These are phyloP conservation scores for Porites rus DNA, from an alignment of 92 coral and sea anemone species.

Conservation along the genomic window DNA sequence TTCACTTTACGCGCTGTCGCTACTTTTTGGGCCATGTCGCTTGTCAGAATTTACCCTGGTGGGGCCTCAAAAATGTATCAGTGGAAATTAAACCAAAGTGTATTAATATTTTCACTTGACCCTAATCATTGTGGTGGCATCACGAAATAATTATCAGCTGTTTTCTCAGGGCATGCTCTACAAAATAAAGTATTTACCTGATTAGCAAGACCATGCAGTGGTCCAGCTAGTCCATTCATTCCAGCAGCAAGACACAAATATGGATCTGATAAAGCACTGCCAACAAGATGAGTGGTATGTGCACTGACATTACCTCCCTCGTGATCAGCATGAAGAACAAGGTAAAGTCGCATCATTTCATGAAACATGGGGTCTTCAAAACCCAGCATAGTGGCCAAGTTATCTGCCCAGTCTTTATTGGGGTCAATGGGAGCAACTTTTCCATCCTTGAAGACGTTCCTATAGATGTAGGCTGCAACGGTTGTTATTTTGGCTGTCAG, in stretches of 20 bases:
- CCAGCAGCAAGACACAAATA: conserved; percentile 99
- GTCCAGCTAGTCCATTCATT: conserved; percentile 99
- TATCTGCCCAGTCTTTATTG: conserved; percentile 92
- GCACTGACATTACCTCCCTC: conserved; percentile 99
- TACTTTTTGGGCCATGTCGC: too few species aligned
- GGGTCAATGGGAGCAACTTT: conserved; percentile 98
- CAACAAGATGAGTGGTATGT: conserved; percentile 91
- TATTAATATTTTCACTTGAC: too few species aligned
- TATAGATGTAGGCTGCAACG: conserved; percentile 95
- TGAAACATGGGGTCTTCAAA: conserved; percentile 91
- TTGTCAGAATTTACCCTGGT: too few species aligned
- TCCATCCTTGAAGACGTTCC: conserved; percentile 94
- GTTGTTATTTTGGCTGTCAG: conserved; percentile 97
- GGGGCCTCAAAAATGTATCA: too few species aligned
- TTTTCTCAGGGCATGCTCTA: too few species aligned
- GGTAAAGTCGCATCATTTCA: conserved; percentile 93
- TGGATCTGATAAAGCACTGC: conserved; percentile 96
- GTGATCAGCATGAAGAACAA: conserved; percentile 92
- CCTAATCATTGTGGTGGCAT: too few species aligned
- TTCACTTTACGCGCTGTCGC: too few species aligned
- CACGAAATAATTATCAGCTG: too few species aligned
- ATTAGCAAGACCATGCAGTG: conserved; percentile 97
- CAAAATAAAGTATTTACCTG: conserved; percentile 65
- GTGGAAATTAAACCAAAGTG: too few species aligned
- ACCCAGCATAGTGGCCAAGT: conserved; percentile 96